phyloP scores from a whole-genome alignment of 2,797 vertebrate species.

The Hoplostethus mediterraneus region DNA sequence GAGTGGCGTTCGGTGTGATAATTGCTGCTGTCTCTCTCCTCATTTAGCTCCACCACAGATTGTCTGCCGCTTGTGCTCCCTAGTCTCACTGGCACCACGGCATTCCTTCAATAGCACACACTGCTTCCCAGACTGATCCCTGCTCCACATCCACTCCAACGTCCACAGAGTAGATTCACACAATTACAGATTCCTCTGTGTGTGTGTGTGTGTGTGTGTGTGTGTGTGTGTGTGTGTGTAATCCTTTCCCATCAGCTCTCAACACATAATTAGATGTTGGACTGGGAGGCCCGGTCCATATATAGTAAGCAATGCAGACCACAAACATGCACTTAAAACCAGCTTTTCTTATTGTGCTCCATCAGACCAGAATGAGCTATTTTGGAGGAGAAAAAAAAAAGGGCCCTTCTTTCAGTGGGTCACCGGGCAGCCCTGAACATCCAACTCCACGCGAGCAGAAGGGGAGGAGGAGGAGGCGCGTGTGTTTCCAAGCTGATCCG shows the following conservation, averaged over 20 bases:
- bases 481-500: slow-evolving; percentile 60
- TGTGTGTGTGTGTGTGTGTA: slow-evolving; percentile 32
- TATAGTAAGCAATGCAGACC: slow-evolving; percentile 81
- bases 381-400: slow-evolving; percentile 36
- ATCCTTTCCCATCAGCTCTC: slow-evolving; percentile 78
- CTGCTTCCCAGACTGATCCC: slow-evolving; percentile 61
- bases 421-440: slow-evolving; percentile 46
- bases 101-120: slow-evolving; percentile 75
- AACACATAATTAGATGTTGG: slow-evolving; percentile 84
- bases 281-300: slow-evolving; percentile 71
- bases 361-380: slow-evolving; percentile 61
- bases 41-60: slow-evolving; percentile 73
- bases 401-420: slow-evolving; percentile 48
- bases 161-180: slow-evolving; percentile 61
- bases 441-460: slow-evolving; percentile 51
- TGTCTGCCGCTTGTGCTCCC: slow-evolving; percentile 64
- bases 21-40: slow-evolving; percentile 58
- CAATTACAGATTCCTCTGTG: slow-evolving; percentile 80
- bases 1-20: slow-evolving; percentile 63
- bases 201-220: slow-evolving; percentile 53
- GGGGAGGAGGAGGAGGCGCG: slow-evolving; percentile 31
- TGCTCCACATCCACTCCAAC: slow-evolving; percentile 63
- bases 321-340: slow-evolving; percentile 76
- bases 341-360: slow-evolving; percentile 77
- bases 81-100: slow-evolving; percentile 78